phyloP scores from a whole-genome alignment of 2,888 invertebrate genomes.

The Augochlorella aurata region DNA sequence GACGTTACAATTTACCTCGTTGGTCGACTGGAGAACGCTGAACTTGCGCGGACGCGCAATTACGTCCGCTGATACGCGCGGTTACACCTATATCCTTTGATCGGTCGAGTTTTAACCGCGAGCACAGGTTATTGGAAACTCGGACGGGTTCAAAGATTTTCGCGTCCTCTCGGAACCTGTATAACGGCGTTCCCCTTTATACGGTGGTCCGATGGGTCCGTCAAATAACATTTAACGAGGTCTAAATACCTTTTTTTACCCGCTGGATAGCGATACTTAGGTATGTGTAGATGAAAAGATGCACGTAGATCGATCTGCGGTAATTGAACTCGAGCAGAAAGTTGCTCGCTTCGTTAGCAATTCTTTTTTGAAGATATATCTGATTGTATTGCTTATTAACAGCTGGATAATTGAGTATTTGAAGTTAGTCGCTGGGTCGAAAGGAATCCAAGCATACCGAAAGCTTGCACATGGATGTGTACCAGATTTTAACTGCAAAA shows the following conservation, averaged over 20 bases:
- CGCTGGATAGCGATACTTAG: neutral
- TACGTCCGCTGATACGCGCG: slow-evolving; percentile 38
- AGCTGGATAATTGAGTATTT: too few relatives aligned
- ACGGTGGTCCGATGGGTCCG: neutral
- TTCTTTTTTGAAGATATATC: neutral
- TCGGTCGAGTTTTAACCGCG: slow-evolving; percentile 21
- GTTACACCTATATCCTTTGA: slow-evolving; percentile 39
- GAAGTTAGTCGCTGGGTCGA: too few relatives aligned
- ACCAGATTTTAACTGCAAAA: too few relatives aligned
- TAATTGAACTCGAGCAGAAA: too few relatives aligned
- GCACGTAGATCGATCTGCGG: too few relatives aligned
- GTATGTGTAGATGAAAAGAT: neutral
- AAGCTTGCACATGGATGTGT: too few relatives aligned
- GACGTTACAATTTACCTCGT: slow-evolving; percentile 44
- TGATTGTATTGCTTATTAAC: too few relatives aligned
- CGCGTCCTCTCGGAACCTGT: neutral
- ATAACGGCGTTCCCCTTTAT: neutral
- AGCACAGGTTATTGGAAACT: slow-evolving; percentile 6
- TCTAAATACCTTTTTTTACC: neutral
- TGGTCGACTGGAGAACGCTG: slow-evolving; percentile 24
- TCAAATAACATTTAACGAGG: slow-evolving; percentile 1
- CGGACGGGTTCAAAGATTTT: slow-evolving; percentile 1
- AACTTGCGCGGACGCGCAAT: slow-evolving; percentile 39
- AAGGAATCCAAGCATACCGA: too few relatives aligned
- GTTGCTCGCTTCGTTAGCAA: neutral